Evolutionary conservation across 2,797 vertebrate genomes (phyloP), one percentile per base, ranked within the genome.

Genomic region (Helostoma temminkii): DNA sequence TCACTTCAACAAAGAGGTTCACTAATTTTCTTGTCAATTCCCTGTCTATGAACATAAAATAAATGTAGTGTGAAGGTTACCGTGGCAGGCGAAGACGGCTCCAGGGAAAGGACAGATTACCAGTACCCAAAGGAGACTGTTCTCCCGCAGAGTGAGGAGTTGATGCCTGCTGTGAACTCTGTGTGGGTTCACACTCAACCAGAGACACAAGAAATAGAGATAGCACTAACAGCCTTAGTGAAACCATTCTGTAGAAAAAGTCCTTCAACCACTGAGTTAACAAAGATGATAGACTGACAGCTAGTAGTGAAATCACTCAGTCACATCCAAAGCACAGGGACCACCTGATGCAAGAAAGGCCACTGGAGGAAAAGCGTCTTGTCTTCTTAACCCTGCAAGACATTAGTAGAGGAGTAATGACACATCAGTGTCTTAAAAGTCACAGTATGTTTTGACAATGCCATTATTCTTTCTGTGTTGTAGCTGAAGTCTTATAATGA

Each of bases 71-170:
- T 34, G 34, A 28, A 54, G 8, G 8, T 10, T 86, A 92, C 90
- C 82, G 87, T 25, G 92, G 91, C 48, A 93, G 74, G 41, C 91
- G 91, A 28, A 90, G 81, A 28, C 80, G 92, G 63, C 93, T 92
- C 94, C 94, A 95, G 16, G 93, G 93, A 75, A 96, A 95, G 34
- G 91, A 91, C 42, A 93, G 88, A 55, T 84, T 88, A 50, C 83
- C 91, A 49, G 86, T 81, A 25, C 74, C 84, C 45, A 79, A 28
- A 62, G 74, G 72, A 76, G 87, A 46, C 10, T 72, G 88, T 43
- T 90, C 90, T 66, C 61, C 80, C 19, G 61, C 9, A 9, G 79
- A 15, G 36, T 66, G 82, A 73, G 61, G 34, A 24, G 74, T 80
- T 16, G 78, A 57, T 1, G 56, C 66, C 47, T 87, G 76, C 28